These are phyloP conservation scores for Benthosema pterotum DNA, from an alignment of 2,797 vertebrate genomes.

Conservation along the genomic window DNA sequence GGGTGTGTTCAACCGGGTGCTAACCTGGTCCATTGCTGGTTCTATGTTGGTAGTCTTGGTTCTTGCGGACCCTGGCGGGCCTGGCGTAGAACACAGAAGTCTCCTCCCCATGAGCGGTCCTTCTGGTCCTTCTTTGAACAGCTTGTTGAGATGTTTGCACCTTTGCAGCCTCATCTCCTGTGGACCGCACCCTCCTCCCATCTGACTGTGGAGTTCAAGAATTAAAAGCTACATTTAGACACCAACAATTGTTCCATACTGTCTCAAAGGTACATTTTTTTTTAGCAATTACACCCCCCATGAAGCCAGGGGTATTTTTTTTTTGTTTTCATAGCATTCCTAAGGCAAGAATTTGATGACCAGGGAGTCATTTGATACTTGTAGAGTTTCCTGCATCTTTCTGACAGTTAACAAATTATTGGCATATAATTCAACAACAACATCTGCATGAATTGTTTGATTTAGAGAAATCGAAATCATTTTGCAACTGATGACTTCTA, in stretches of 20 bases:
- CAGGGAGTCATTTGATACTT: no score
- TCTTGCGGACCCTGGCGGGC: constrained; percentile 70
- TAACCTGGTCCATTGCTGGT: constrained; percentile 60
- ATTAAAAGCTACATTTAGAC: neutral
- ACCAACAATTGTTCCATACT: neutral
- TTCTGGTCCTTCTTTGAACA: constrained; percentile 53
- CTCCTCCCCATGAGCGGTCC: constrained; percentile 50
- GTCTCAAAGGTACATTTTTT: neutral
- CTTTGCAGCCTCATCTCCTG: constrained; percentile 71
- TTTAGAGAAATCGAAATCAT: no score
- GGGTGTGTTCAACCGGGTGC: neutral
- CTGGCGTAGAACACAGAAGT: constrained; percentile 73
- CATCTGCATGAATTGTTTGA: no score
- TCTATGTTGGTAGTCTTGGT: constrained; percentile 47
- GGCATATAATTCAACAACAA: no score
- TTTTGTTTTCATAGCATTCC: no score
- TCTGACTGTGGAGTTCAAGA: constrained; percentile 68
- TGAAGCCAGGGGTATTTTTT: no score
- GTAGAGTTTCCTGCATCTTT: no score
- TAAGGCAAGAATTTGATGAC: no score
- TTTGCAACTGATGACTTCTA: no score
- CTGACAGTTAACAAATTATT: no score
- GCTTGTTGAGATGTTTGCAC: constrained; percentile 39
- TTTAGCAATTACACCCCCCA: no score
- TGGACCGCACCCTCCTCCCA: constrained; percentile 77